A percentile compares a stretch with the other conserved stretches of the same genome.
These are phyloP conservation scores for Lacerta agilis DNA, from an alignment of 2,797 vertebrate species.

Conservation along the genomic window DNA sequence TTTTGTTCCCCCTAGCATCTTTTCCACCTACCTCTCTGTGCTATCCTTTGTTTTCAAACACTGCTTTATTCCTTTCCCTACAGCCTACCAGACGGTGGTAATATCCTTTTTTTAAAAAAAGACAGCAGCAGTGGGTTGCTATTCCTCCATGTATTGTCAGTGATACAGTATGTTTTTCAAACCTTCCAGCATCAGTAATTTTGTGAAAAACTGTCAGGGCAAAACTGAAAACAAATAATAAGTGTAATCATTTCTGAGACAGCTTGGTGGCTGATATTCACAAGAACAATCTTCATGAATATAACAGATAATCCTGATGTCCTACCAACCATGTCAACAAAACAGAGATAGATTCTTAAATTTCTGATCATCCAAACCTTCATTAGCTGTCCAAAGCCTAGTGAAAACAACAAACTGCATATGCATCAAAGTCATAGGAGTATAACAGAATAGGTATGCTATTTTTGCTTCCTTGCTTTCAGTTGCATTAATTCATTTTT, in stretches of 20 bases:
- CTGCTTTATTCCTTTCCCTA: constrained; percentile 49
- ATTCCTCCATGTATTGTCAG: constrained; percentile 45
- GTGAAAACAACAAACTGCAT: background rate
- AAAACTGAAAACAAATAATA: constrained; percentile 24
- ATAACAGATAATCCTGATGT: constrained; percentile 3
- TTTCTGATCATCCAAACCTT: background rate
- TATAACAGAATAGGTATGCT: background rate
- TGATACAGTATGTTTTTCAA: constrained; percentile 49
- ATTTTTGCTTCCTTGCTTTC: background rate
- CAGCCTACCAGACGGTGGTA: constrained; percentile 54
- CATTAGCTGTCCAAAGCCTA: background rate
- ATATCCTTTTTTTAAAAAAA: constrained; percentile 34
- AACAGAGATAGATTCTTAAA: constrained; percentile 10
- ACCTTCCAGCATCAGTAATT: constrained; percentile 40
- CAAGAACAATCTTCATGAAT: constrained; percentile 10
- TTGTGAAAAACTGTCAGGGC: constrained; percentile 35
- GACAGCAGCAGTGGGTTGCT: constrained; percentile 15
- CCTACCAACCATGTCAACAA: constrained; percentile 8
- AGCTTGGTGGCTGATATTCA: constrained; percentile 21
- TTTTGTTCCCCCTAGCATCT: constrained; percentile 67
- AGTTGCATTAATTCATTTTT: background rate
- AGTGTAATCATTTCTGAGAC: constrained; percentile 40
- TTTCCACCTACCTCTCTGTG: constrained; percentile 41
- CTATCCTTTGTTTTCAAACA: constrained; percentile 53
- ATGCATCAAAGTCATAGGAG: background rate